Evolutionary conservation across 2,888 invertebrate genomes (phyloP).

Genomic region (Metellina segmentata): DNA sequence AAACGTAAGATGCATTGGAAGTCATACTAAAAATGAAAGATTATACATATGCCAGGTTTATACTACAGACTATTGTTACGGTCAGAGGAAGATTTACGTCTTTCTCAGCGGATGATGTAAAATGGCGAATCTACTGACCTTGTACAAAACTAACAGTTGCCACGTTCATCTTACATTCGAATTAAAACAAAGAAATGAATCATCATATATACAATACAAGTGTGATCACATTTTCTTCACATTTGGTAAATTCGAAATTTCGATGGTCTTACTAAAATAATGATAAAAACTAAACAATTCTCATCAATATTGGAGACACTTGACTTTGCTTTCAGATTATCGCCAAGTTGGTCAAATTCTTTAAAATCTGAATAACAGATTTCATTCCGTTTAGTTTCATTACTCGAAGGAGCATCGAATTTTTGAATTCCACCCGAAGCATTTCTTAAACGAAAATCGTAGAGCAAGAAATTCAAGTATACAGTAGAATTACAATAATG

Average conservation of each 20-base stretch:
- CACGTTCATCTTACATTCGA: neutral
- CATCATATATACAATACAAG: slow-evolving; percentile 27
- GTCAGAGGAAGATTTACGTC: too few relatives aligned
- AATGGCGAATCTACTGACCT: slow-evolving; percentile 56
- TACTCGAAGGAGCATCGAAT: too few relatives aligned
- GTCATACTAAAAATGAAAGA: neutral
- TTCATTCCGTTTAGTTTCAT: too few relatives aligned
- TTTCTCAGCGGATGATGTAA: slow-evolving; percentile 3
- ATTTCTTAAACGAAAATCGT: too few relatives aligned
- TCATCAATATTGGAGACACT: too few relatives aligned
- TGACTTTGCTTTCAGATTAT: too few relatives aligned
- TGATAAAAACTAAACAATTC: too few relatives aligned
- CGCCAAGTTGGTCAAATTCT: too few relatives aligned
- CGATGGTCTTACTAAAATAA: neutral
- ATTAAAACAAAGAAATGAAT: slow-evolving; percentile 25
- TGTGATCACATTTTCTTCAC: slow-evolving; percentile 26
- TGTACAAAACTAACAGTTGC: slow-evolving; percentile 15
- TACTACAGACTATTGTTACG: neutral
- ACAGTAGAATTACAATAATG: too few relatives aligned
- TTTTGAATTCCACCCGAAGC: too few relatives aligned
- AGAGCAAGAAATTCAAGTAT: too few relatives aligned
- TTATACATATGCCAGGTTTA: neutral
- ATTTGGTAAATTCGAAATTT: neutral
- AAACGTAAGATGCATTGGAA: neutral
- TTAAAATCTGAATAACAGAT: too few relatives aligned